A percentile compares a stretch with the other conserved stretches of the same genome.
phyloP scores from a whole-genome alignment of 1,140 invertebrate genomes.

The Pachyrhynchus sulphureomaculatus region DNA sequence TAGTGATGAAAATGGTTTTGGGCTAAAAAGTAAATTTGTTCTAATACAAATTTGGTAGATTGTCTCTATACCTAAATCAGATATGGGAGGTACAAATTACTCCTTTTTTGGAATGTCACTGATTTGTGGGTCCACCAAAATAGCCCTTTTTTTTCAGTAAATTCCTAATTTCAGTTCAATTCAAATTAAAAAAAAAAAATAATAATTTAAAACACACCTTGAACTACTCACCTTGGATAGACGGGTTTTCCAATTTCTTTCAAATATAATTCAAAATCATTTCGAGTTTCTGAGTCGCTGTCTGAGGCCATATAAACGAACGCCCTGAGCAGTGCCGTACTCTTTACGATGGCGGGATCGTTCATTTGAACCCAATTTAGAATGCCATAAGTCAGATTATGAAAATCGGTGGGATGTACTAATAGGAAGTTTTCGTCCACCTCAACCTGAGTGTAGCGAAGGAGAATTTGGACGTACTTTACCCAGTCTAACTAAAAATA shows the following conservation, averaged over 20 bases:
- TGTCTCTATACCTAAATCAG: too few relatives aligned
- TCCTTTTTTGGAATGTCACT: too few relatives aligned
- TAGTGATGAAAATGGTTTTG: too few relatives aligned
- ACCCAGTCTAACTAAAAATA: constrained; percentile 46
- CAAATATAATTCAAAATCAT: constrained; percentile 37
- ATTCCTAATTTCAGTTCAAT: too few relatives aligned
- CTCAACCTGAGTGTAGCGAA: constrained; percentile 32
- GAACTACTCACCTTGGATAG: constrained; percentile 30
- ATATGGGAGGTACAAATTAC: too few relatives aligned
- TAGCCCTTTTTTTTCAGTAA: too few relatives aligned
- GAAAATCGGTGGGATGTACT: constrained; percentile 2
- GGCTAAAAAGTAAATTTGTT: too few relatives aligned
- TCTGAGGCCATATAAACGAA: constrained; percentile 43
- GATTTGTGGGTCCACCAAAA: too few relatives aligned
- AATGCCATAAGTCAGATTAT: constrained; percentile 34
- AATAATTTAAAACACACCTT: too few relatives aligned
- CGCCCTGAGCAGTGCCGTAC: constrained; percentile 40
- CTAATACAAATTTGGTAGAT: too few relatives aligned
- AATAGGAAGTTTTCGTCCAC: constrained; percentile 36
- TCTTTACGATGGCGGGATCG: constrained; percentile 38
- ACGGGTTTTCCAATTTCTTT: constrained; percentile 12
- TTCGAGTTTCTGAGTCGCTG: constrained; percentile 34
- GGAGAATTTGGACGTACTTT: constrained; percentile 36
- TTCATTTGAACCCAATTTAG: constrained; percentile 40
- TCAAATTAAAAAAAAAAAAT: too few relatives aligned